Percentiles rank a stretch among this genome's conserved stretches.
Evolutionary conservation across 2,888 invertebrate genomes (phyloP).

Genomic region (Diarsia mendica): DNA sequence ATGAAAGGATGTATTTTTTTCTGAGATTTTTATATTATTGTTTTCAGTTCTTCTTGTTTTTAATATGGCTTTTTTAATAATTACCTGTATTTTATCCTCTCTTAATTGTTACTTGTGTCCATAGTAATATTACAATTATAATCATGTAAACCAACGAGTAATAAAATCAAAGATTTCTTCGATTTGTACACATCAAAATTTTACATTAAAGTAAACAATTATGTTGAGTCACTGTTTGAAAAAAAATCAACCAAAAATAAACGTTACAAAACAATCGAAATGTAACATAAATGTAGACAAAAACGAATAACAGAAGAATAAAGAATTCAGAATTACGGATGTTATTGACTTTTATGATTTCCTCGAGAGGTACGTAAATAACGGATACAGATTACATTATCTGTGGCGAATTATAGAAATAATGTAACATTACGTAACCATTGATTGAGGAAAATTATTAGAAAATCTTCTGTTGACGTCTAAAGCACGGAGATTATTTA

Average conservation of each 20-base stretch:
- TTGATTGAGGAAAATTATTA: constrained; percentile 35
- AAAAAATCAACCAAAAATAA: background rate
- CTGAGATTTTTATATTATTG: background rate
- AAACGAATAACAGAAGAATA: constrained; percentile 54
- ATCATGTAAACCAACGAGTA: no score
- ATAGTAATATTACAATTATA: no score
- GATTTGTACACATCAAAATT: no score
- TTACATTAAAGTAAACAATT: no score
- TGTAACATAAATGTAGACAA: constrained; percentile 35
- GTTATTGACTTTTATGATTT: constrained; percentile 64
- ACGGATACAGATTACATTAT: constrained; percentile 47
- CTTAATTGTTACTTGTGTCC: background rate
- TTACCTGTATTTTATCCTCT: background rate
- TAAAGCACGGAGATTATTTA: background rate
- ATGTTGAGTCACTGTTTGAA: background rate
- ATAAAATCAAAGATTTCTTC: no score
- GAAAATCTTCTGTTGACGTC: constrained; percentile 1
- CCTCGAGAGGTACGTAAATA: constrained; percentile 55
- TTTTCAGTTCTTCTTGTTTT: background rate
- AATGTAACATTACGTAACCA: constrained; percentile 26
- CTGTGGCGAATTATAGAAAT: constrained; percentile 44
- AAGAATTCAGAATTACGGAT: constrained; percentile 54
- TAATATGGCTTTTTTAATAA: background rate
- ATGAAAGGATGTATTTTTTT: constrained; percentile 4
- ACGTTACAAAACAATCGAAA: constrained; percentile 4